Evolutionary conservation across 2,888 invertebrate species (phyloP).

Genomic region (Platycheirus albimanus): DNA sequence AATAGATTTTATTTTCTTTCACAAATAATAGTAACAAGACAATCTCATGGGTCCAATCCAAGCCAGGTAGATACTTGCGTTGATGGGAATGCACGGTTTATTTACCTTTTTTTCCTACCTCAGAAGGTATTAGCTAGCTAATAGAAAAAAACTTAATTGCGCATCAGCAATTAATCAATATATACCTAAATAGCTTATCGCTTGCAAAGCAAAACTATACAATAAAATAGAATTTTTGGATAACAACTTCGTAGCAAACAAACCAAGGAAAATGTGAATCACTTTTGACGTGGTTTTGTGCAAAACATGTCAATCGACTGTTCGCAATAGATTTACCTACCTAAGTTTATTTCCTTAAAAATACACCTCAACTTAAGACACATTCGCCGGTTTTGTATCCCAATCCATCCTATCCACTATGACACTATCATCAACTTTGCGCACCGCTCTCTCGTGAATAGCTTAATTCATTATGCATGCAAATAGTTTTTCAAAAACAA

Average conservation of each 20-base stretch:
- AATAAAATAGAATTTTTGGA: not conserved
- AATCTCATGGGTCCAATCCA: too few species aligned
- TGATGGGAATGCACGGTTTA: too few species aligned
- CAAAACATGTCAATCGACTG: not conserved
- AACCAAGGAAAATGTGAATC: not conserved
- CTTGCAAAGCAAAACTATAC: not conserved
- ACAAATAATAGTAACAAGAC: too few species aligned
- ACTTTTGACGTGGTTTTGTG: not conserved
- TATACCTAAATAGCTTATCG: not conserved
- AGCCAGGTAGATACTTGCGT: too few species aligned
- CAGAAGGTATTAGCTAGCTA: not conserved
- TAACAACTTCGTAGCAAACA: not conserved
- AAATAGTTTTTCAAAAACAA: slow-evolving; percentile 28
- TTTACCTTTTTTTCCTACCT: not conserved
- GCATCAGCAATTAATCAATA: not conserved
- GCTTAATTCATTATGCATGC: slow-evolving; percentile 10
- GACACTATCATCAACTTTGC: slow-evolving; percentile 14
- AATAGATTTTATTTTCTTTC: too few species aligned
- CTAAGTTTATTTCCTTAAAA: slow-evolving; percentile 10
- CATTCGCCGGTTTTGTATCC: slow-evolving; percentile 1
- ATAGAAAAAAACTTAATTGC: not conserved
- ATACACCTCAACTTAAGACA: slow-evolving; percentile 3
- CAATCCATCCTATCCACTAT: too few species aligned
- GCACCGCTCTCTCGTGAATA: slow-evolving; percentile 18
- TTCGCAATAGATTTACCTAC: not conserved